Evolutionary conservation across 2,797 vertebrate species (phyloP).

Genomic region (Dromococcyx pavoninus): DNA sequence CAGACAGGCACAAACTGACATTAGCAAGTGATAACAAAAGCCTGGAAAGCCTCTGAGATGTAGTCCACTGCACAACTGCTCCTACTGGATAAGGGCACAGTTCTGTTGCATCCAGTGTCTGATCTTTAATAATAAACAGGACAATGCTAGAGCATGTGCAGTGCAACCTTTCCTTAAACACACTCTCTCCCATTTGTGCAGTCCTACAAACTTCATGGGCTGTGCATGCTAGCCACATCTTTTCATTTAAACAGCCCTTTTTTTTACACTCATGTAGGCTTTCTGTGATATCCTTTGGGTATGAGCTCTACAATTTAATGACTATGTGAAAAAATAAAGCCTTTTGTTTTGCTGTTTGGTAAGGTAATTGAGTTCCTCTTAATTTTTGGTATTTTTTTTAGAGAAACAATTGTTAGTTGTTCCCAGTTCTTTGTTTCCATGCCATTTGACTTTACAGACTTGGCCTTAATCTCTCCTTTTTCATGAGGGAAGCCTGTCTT

Average conservation of each 20-base stretch:
- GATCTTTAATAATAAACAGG: neutral
- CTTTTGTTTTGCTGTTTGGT: neutral
- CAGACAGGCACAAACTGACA: neutral
- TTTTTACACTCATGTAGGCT: neutral
- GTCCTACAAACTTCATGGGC: rapidly evolving
- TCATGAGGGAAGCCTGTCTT: neutral
- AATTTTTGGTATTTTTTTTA: neutral
- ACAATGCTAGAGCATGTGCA: neutral
- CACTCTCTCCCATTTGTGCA: neutral
- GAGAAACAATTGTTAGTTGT: neutral
- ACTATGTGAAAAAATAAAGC: neutral
- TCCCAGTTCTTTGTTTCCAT: neutral
- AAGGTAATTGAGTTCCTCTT: neutral
- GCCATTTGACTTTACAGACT: neutral
- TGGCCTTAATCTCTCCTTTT: neutral
- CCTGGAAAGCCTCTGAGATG: neutral
- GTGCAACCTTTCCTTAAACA: neutral
- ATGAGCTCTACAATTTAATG: neutral
- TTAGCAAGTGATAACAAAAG: neutral
- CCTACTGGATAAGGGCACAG: neutral
- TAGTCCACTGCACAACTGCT: neutral
- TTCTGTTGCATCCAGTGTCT: neutral
- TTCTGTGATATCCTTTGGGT: neutral
- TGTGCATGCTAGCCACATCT: neutral
- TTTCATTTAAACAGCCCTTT: neutral